Conservation (phyloP, 2,888 invertebrate genomes). For the Diarsia dahlii region DNA sequence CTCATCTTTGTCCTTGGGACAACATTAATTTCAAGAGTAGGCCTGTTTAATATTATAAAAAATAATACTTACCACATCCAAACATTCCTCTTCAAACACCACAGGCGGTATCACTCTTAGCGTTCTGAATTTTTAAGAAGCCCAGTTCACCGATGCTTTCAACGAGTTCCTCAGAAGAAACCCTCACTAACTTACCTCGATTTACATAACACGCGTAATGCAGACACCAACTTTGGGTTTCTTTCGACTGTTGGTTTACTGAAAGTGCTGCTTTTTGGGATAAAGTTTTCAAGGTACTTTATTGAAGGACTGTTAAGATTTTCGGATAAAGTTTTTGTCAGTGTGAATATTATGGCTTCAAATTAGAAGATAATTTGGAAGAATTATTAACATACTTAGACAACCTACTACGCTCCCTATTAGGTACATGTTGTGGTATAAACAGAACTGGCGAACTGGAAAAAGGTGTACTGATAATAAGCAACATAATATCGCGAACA, state of each 20-base stretch:
- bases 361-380: not conserved
- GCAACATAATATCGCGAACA: too few species aligned
- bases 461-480: too few species aligned
- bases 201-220: constrained; percentile 86
- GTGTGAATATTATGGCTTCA: not conserved
- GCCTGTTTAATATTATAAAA: too few species aligned
- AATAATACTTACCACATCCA: constrained; percentile 43
- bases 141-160: constrained; percentile 79
- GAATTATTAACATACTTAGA: not conserved
- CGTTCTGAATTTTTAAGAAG: constrained; percentile 84
- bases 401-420: too few species aligned
- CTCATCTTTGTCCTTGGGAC: too few species aligned
- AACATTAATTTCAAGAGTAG: too few species aligned
- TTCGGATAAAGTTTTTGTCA: not conserved
- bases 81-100: constrained; percentile 14
- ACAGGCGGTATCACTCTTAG: constrained; percentile 76
- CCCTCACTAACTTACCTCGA: constrained; percentile 70
- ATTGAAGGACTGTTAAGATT: constrained; percentile 29
- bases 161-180: constrained; percentile 75
- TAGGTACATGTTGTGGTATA: too few species aligned
- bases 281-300: constrained; percentile 40
- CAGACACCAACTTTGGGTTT: constrained; percentile 78
- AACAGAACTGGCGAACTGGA: too few species aligned
- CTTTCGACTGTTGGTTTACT: constrained; percentile 61
- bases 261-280: constrained; percentile 45